phyloP scores from a whole-genome alignment of 2,113 vertebrate species.

The Bothrops jararaca region DNA sequence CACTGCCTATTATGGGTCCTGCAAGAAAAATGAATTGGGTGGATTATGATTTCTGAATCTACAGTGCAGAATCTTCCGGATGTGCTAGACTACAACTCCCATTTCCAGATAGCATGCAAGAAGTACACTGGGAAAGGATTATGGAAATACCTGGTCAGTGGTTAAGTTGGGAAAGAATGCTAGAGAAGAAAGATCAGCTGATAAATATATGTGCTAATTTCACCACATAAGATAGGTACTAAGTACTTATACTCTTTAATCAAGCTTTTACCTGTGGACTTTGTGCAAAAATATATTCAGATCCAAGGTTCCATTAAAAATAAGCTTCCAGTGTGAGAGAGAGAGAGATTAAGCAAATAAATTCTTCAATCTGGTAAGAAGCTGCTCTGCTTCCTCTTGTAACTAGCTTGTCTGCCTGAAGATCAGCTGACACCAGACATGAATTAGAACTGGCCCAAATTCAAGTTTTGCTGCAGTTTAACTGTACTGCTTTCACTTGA shows the following conservation, averaged over 20 bases:
- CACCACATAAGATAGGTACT: not conserved
- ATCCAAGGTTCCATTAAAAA: not conserved
- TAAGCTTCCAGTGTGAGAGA: not conserved
- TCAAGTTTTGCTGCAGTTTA: not conserved
- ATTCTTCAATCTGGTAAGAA: not conserved
- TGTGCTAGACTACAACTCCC: not conserved
- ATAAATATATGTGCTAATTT: not conserved
- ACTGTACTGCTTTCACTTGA: not conserved
- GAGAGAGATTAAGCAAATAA: not conserved
- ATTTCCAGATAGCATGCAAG: not conserved
- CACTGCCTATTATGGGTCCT: not conserved
- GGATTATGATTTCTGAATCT: not conserved
- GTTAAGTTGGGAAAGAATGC: not conserved
- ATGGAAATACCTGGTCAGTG: not conserved
- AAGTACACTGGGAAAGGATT: not conserved
- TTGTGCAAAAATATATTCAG: not conserved
- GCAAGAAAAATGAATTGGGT: not conserved
- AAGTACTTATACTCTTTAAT: not conserved
- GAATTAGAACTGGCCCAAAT: not conserved
- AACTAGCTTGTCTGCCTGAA: not conserved
- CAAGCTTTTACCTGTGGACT: not conserved
- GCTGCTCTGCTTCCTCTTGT: conserved; percentile 2
- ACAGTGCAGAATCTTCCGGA: not conserved
- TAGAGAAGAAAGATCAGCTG: not conserved
- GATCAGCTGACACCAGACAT: conserved; percentile 14